These are phyloP conservation scores for Halictus rubicundus DNA, from an alignment of 1,140 invertebrate species.

Conservation along the genomic window DNA sequence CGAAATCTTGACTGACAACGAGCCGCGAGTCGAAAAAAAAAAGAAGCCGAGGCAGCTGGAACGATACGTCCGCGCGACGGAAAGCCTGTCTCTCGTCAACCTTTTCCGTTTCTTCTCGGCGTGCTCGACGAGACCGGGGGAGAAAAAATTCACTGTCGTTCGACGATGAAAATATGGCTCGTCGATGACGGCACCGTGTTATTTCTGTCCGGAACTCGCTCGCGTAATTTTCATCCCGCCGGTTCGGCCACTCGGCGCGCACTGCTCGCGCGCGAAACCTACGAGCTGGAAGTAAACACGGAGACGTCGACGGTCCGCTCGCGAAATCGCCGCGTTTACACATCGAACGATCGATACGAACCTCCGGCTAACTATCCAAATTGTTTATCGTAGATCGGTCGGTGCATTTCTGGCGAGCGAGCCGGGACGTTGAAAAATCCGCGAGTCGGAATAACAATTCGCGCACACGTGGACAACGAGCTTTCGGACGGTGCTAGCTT, in stretches of 20 bases:
- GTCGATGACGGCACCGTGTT: conserved; percentile 15
- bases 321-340: not conserved
- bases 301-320: not conserved
- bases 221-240: not conserved
- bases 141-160: conserved; percentile 20
- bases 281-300: not conserved
- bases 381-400: conserved; percentile 1
- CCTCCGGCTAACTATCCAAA: not conserved
- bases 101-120: conserved; percentile 4
- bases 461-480: not conserved
- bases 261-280: not conserved
- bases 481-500: no score
- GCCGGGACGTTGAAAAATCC: not conserved
- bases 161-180: conserved; percentile 14
- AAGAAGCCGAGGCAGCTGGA: conserved; percentile 13
- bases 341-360: not conserved
- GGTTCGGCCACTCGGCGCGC: not conserved
- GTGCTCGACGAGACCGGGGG: not conserved
- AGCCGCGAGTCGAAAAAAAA: not conserved
- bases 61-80: conserved; percentile 35
- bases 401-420: not conserved
- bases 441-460: conserved; percentile 17
- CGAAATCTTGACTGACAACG: conserved; percentile 46
- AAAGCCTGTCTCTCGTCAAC: conserved; percentile 57
- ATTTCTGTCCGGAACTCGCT: not conserved